phyloP scores from a whole-genome alignment of 2,797 vertebrate genomes.

The Dendrocincla fuliginosa region DNA sequence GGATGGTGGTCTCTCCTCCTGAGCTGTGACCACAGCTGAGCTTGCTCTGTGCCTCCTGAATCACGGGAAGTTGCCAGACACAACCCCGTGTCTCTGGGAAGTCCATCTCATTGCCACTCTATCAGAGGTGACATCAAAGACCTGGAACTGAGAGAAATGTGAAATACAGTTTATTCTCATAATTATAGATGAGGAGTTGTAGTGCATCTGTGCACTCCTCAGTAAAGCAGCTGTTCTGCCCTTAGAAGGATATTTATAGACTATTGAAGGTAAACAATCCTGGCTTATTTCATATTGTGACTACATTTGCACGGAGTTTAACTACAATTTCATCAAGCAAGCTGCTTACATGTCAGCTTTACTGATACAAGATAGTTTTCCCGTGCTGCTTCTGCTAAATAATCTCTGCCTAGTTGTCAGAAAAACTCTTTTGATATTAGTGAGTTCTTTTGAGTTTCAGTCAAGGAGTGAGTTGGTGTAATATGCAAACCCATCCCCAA shows the following conservation, averaged over 20 bases:
- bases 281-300: constrained; percentile 40
- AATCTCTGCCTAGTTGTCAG: constrained; percentile 53
- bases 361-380: constrained; percentile 24
- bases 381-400: constrained; percentile 21
- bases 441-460: constrained; percentile 47
- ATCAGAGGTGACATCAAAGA: neutral
- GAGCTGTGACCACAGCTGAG: neutral
- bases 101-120: neutral
- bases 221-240: constrained; percentile 64
- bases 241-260: constrained; percentile 60
- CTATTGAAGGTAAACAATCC: constrained; percentile 57
- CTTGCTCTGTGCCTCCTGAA: neutral
- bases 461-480: constrained; percentile 11
- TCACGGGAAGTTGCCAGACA: neutral
- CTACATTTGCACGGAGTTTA: constrained; percentile 10
- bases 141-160: neutral
- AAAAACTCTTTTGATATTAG: constrained; percentile 39
- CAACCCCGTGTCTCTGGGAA: neutral
- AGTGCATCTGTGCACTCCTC: constrained; percentile 2
- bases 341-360: constrained; percentile 19
- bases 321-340: constrained; percentile 40
- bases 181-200: constrained; percentile 12
- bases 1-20: neutral
- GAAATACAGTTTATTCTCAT: neutral
- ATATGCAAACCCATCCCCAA: constrained; percentile 18